Conservation (phyloP, 2,113 vertebrate species). For the Tursiops truncatus region DNA sequence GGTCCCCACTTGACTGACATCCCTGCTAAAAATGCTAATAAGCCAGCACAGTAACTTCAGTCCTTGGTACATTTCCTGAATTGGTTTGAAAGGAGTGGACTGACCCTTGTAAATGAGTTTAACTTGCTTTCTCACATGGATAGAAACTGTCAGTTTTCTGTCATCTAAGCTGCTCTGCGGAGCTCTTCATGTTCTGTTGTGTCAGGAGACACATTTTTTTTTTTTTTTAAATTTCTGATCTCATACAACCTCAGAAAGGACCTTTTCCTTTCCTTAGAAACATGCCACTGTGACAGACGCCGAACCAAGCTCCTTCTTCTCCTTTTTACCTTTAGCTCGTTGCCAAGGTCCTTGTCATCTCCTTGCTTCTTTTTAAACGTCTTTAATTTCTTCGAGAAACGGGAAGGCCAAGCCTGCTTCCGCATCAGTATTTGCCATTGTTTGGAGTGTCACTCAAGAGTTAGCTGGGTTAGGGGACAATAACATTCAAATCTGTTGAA, state of each 20-base stretch:
- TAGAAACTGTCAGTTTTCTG: conserved; percentile 67
- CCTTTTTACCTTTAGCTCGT: neutral
- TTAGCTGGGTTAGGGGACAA: neutral
- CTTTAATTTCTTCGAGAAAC: neutral
- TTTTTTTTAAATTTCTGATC: neutral
- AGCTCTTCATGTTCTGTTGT: neutral
- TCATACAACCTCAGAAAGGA: neutral
- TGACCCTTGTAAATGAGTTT: conserved; percentile 75
- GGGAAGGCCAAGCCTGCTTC: neutral
- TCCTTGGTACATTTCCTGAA: neutral
- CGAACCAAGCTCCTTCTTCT: neutral
- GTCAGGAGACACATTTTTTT: neutral
- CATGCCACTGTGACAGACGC: neutral
- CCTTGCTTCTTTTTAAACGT: neutral
- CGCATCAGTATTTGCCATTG: neutral
- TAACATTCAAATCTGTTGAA: neutral
- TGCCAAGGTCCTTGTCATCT: neutral
- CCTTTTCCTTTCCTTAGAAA: conserved; percentile 8
- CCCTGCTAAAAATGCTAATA: conserved; percentile 56
- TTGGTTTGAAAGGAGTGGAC: conserved; percentile 53
- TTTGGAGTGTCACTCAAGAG: neutral
- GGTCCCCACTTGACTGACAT: conserved; percentile 18
- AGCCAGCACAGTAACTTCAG: neutral
- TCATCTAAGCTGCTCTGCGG: conserved; percentile 35
- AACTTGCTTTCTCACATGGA: conserved; percentile 68